Evolutionary conservation across 1,140 invertebrate species (phyloP).

Genomic region (Mizuhopecten yessoensis): DNA sequence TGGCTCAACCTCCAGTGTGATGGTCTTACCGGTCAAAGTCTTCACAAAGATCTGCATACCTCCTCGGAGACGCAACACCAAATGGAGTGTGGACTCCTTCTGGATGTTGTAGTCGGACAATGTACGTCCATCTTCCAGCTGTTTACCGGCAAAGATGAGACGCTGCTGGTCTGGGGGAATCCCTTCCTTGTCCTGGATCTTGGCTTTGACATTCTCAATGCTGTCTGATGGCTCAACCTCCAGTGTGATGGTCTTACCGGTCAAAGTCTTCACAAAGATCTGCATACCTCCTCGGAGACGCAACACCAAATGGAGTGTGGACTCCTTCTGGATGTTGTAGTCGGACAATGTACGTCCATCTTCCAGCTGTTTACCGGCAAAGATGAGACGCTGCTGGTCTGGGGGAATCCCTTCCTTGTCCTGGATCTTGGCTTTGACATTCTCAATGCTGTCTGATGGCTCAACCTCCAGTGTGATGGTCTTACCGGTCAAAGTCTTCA

Average conservation of each 20-base stretch:
- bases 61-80: constrained; percentile 73
- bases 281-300: constrained; percentile 83
- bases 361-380: constrained; percentile 88
- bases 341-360: constrained; percentile 93
- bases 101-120: constrained; percentile 96
- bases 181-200: constrained; percentile 92
- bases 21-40: constrained; percentile 87
- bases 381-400: constrained; percentile 93
- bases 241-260: constrained; percentile 85
- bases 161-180: constrained; percentile 92
- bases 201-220: constrained; percentile 92
- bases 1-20: constrained; percentile 85
- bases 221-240: constrained; percentile 85
- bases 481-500: constrained; percentile 88
- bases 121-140: constrained; percentile 90
- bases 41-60: constrained; percentile 86
- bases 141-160: constrained; percentile 91
- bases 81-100: constrained; percentile 94
- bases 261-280: constrained; percentile 88
- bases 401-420: constrained; percentile 90
- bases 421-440: constrained; percentile 97
- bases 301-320: constrained; percentile 89
- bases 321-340: constrained; percentile 97
- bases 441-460: constrained; percentile 83
- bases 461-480: constrained; percentile 86